phyloP scores from a whole-genome alignment of 2,113 vertebrate species.

The Psittacara wagleri region DNA sequence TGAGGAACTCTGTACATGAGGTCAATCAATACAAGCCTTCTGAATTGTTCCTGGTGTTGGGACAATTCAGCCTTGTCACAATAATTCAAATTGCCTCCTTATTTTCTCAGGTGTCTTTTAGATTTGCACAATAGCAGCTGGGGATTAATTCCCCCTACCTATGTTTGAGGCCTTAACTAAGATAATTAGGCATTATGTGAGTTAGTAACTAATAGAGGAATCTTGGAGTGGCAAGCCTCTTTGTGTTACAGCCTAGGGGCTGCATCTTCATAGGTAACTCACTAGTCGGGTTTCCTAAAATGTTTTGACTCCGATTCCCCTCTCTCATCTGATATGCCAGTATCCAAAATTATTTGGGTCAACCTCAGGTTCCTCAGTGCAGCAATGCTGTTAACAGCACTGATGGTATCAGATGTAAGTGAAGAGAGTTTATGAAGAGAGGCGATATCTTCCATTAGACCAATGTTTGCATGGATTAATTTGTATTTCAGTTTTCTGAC shows the following conservation, averaged over 20 bases:
- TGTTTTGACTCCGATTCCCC: neutral
- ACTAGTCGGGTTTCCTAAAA: neutral
- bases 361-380: neutral
- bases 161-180: neutral
- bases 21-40: neutral
- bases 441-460: neutral
- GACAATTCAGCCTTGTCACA: neutral
- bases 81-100: neutral
- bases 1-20: neutral
- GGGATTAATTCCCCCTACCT: neutral
- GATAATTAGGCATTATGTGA: neutral
- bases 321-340: neutral
- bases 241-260: neutral
- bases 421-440: neutral
- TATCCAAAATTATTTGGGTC: neutral
- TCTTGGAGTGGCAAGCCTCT: neutral
- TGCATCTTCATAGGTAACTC: neutral
- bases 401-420: neutral
- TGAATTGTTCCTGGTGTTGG: neutral
- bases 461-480: neutral
- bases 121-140: neutral
- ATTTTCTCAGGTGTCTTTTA: neutral
- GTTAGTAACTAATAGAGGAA: neutral
- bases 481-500: slow-evolving; percentile 10
- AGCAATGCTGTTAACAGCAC: neutral